A percentile compares a stretch with the other conserved stretches of the same genome.
Conservation (phyloP, 2,797 vertebrate species). For the Pristis pectinata region DNA sequence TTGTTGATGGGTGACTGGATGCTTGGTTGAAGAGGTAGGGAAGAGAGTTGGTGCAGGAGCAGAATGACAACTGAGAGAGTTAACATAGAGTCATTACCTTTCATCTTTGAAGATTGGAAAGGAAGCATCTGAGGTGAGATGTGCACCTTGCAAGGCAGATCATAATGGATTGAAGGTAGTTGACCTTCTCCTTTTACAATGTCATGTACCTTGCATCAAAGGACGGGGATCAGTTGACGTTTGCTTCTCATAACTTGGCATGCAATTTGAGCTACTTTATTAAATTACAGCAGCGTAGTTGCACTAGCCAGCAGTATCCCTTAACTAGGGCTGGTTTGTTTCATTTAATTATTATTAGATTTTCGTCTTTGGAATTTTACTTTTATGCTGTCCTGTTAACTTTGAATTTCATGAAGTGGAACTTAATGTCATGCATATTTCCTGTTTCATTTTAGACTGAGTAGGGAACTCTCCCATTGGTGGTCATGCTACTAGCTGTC, state of each 20-base stretch:
- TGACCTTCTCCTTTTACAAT: neutral
- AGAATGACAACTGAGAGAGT: neutral
- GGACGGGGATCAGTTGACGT: neutral
- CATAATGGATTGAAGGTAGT: neutral
- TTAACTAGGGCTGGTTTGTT: neutral
- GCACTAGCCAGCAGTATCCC: neutral
- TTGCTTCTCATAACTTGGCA: neutral
- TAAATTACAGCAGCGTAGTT: neutral
- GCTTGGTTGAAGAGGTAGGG: neutral
- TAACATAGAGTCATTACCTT: neutral
- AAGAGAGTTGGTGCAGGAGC: neutral
- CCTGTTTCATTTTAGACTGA: neutral
- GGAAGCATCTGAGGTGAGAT: neutral
- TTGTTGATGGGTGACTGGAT: neutral
- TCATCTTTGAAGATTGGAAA: neutral
- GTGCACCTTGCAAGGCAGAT: neutral
- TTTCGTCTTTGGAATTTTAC: neutral
- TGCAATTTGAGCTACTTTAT: neutral
- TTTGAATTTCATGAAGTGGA: neutral
- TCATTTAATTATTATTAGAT: neutral
- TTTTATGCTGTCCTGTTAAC: neutral
- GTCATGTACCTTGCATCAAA: neutral
- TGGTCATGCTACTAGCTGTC: neutral
- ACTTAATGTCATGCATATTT: neutral
- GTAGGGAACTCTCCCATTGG: neutral